Evolutionary conservation across 2,113 vertebrate species (phyloP), one percentile per base, ranked within the genome.

Genomic region (Podocnemis expansa): DNA sequence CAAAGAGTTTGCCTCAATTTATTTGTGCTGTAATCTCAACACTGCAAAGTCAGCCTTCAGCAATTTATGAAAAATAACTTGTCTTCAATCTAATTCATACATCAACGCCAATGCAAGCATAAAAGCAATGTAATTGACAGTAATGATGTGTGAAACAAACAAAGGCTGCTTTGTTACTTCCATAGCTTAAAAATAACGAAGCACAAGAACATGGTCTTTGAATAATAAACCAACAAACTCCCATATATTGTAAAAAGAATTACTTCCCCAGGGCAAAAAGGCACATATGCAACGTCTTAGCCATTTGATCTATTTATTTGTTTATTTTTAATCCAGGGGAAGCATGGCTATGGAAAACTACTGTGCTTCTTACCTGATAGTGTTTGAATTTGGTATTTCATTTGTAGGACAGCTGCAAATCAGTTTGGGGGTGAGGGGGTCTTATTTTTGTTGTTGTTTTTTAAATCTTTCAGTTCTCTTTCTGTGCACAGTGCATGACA

Each of bases 111-210:
- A 5, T 51, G 41, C 56, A n/a, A 63, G 73, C 93, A 58, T 78
- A 85, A 82, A 95, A 60, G 51, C 80, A 79, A 19, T 19, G 0
- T 79, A 84, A 84, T 80, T 92, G 34, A 34, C 85, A 81, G 43
- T 54, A 78, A 84, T 49, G 56, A 93, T 4, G 24, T 95, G 76
- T 90, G 84, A 97, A 95, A 81, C 45, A 75, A 84, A 92, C 38
- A 63, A 56, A 0, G 2, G 22, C 10, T 34, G 73, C 2, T 51
- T 10, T 67, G 79, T 80, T 51, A 2, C 12, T 86, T 76, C 76
- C n/a, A 79, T 16, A 79, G 2, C 29, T 54, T 45, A 10, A 56
- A 24, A 21, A 29, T 70, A 84, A 43, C n/a, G 10, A 85, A 43
- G 11, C 87, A 87, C 5, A 14, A 54, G 41, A 54, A 91, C n/a